Evolutionary conservation across 2,113 vertebrate species (phyloP).

Genomic region (Colistium nudipinnis): DNA sequence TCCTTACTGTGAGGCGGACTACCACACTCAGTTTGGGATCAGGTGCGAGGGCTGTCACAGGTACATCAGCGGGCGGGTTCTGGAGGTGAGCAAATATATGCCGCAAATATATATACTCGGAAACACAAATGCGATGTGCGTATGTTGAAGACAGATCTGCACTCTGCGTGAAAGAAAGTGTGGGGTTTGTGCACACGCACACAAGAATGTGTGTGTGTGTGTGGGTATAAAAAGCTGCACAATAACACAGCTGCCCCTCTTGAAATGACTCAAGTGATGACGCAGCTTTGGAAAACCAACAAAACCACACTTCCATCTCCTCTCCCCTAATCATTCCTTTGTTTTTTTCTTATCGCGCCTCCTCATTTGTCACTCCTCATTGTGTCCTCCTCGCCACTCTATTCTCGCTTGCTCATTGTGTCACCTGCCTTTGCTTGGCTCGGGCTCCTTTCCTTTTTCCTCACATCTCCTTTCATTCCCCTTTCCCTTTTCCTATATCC

Average conservation of each 20-base stretch:
- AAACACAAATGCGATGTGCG: not conserved
- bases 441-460: conserved; percentile 1
- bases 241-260: conserved; percentile 51
- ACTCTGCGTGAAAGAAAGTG: not conserved
- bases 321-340: not conserved
- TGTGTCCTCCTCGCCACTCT: conserved; percentile 15
- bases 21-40: conserved; percentile 95
- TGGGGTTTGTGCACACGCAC: too few species aligned
- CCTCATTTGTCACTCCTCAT: conserved; percentile 16
- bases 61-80: conserved; percentile 95
- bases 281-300: conserved; percentile 37
- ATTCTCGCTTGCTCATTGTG: conserved; percentile 16
- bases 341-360: conserved; percentile 11
- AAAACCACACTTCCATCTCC: conserved; percentile 34
- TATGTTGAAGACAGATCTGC: conserved; percentile 2
- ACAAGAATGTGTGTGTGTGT: conserved; percentile 11
- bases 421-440: conserved; percentile 11
- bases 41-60: conserved; percentile 91
- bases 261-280: conserved; percentile 40
- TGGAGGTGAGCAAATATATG: conserved; percentile 87
- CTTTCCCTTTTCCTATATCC: not conserved
- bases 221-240: conserved; percentile 30
- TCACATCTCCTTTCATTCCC: not conserved
- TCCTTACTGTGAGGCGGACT: conserved; percentile 94
- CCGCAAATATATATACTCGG: not conserved